Evolutionary conservation across 2,888 invertebrate species (phyloP), one percentile per base, ranked within the genome.

Genomic region (Tupiocoris notatus): DNA sequence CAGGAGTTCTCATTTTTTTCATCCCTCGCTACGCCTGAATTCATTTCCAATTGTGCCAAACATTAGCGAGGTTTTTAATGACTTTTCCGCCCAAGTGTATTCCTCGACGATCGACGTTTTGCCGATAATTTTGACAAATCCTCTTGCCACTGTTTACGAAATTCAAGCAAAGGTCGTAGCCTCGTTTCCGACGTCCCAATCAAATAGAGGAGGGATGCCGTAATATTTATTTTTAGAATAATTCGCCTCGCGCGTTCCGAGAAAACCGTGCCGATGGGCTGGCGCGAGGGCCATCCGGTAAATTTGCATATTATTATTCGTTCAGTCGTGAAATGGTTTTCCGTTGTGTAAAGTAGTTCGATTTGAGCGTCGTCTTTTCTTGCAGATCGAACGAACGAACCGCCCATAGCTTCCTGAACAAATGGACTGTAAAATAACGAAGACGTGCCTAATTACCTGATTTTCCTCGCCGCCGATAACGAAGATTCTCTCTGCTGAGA

Each of bases 211-310:
- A 54, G 58, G 62, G 56, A 39, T 76, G 76, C 68, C 63, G 67
- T 76, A 76, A 76, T 68, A 70, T 76, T 76, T 76, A 76, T 76
- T 68, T 76, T 68, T 76, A 76, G 76, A 70, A 25, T 68, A 68
- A 70, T 66, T 68, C 76, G 58, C 66, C 66, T n/a, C n/a, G 61
- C 59, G 61, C 25, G 65, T 24, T 66, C 18, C 65, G 17, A 23
- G 22, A 20, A 65, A 75, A 75, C n/a, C 75, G 20, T 22, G 65
- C 54, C 57, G 65, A 57, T 73, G 39, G 73, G 18, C 16, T 59
- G 57, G 63, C 39, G 64, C 9, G 64, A 74, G n/a, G n/a, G n/a
- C 58, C 22, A 59, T 70, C 58, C 56, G 54, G 56, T 23, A 22
- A 63, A 63, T 73, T 73, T 63, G 54, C 73, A 64, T 54, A 24